phyloP scores from a whole-genome alignment of 2,113 vertebrate species.

The Turdus rufiventris region DNA sequence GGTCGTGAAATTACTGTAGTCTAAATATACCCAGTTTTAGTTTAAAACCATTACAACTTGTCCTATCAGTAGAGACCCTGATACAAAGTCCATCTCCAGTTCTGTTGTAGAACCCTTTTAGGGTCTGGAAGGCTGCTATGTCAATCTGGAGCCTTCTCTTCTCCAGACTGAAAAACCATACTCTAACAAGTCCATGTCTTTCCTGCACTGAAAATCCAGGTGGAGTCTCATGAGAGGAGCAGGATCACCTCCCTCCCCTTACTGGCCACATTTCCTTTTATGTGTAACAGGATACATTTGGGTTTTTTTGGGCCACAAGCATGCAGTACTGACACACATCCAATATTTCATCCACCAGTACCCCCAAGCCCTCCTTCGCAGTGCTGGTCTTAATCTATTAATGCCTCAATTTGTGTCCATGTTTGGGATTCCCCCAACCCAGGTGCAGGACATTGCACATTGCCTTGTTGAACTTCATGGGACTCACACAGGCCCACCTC shows the following conservation, averaged over 20 bases:
- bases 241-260: neutral
- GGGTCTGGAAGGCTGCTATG: neutral
- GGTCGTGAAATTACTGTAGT: no score
- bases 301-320: neutral
- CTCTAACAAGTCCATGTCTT: neutral
- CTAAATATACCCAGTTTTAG: neutral
- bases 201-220: neutral
- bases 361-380: rapidly evolving
- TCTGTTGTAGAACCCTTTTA: neutral
- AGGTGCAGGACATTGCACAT: neutral
- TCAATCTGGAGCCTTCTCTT: neutral
- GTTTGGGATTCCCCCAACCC: neutral
- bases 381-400: neutral
- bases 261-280: neutral
- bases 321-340: rapidly evolving
- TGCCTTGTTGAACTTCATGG: neutral
- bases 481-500: rapidly evolving
- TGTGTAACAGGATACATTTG: no score
- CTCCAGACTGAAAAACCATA: neutral
- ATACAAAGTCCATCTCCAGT: neutral
- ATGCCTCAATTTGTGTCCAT: neutral
- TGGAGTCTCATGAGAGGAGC: neutral
- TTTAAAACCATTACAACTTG: neutral
- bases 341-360: neutral
- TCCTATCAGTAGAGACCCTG: neutral